Percentiles rank a stretch among this genome's conserved stretches.
These are phyloP conservation scores for Lepeophtheirus nordmannii DNA, from an alignment of 2,888 invertebrate species.

Conservation along the genomic window DNA sequence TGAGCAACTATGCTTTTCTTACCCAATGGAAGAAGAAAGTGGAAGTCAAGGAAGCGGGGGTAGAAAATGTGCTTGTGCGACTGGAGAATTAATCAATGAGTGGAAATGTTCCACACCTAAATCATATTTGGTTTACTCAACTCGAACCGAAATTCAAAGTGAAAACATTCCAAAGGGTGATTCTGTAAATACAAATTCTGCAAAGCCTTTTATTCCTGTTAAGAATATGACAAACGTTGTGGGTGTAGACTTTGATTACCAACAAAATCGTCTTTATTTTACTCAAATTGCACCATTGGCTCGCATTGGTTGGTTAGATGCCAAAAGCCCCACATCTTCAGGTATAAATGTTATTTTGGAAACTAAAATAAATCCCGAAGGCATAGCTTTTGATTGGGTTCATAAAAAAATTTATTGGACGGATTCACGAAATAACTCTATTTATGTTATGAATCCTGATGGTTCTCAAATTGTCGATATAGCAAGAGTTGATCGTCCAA, in stretches of 20 bases:
- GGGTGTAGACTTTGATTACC: constrained; percentile 86
- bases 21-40: constrained; percentile 42
- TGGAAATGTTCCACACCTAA: constrained; percentile 60
- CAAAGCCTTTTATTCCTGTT: constrained; percentile 60
- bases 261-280: constrained; percentile 69
- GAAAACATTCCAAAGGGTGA: constrained; percentile 64
- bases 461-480: constrained; percentile 77
- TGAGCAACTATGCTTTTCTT: constrained; percentile 87
- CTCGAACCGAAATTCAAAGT: constrained; percentile 78
- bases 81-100: constrained; percentile 54
- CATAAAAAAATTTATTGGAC: constrained; percentile 96
- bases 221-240: constrained; percentile 65
- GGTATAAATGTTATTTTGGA: constrained; percentile 39
- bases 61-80: constrained; percentile 77
- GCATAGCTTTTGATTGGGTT: constrained; percentile 93
- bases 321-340: constrained; percentile 48
- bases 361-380: constrained; percentile 62
- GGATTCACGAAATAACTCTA: constrained; percentile 81
- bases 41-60: constrained; percentile 28
- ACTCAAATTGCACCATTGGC: constrained; percentile 86
- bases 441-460: constrained; percentile 84
- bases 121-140: constrained; percentile 83
- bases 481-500: constrained; percentile 73
- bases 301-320: constrained; percentile 62
- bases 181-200: constrained; percentile 37